Base-by-base conservation (phyloP, 1,140 invertebrate genomes). In the Heliconius himera region DNA sequence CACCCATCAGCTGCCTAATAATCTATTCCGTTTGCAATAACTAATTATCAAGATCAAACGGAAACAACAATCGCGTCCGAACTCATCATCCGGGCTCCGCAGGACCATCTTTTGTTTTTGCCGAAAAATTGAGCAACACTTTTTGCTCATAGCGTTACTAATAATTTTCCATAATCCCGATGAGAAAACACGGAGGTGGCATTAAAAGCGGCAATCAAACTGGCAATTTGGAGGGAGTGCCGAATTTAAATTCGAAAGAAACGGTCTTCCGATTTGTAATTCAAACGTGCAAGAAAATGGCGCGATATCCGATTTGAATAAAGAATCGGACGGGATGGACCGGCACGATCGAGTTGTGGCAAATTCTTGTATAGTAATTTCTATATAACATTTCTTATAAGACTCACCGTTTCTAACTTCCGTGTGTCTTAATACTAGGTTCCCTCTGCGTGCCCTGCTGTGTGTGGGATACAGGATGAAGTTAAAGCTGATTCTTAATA, bases 211-310 rank as follows among this genome's bases (percentile, higher is more conserved):
- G 88, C 88, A 88, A 93, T 91, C 90, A 89, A 91, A 91, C 90
- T 87, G 90, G 90, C 87, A 91, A 91, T 92, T 89, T 87, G 85
- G 82, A 87, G 89, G 88, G 88, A 87, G 85, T 90, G 79, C 86
- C 84, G 85, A 91, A 90, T 92, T 92, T 87, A 87, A 91, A 90
- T 90, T 84, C 84, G 79, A 88, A 90, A 92, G 90, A 91, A 89
- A 92, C 89, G 83, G 90, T 85, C 87, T 88, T 92, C 88, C 89
- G 90, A 93, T 93, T 93, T 92, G 90, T 88, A 90, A 92, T 93
- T 90, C 91, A 91, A 93, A 93, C 90, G 88, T 93, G 89, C 84
- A 84, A 91, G 90, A 91, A 92, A 91, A 92, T 89, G 90, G 89
- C 87, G 85, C 85, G 83, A 89, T 91, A 89, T 91, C 88, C 85